Conservation (phyloP, 1,140 invertebrate species). For the Drosophila nebulosa region DNA sequence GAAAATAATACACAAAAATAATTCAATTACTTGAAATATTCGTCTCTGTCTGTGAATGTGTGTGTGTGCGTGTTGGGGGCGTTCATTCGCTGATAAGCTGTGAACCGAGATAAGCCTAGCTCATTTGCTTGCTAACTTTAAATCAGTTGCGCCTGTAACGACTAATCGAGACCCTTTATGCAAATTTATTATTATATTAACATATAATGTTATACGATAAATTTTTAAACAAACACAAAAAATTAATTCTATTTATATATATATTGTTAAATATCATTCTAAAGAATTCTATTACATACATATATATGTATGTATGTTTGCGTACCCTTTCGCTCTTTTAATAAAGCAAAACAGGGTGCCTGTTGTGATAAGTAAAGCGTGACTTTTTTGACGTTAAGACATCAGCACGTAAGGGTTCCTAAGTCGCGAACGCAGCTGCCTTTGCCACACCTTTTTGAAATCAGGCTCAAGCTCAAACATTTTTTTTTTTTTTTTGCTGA, state of each 20-base stretch:
- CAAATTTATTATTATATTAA: not conserved
- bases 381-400: slow-evolving; percentile 59
- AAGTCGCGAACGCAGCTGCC: slow-evolving; percentile 52
- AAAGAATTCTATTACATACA: too few species aligned
- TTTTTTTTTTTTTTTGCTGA: slow-evolving; percentile 19
- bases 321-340: not conserved
- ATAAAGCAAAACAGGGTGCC: slow-evolving; percentile 10
- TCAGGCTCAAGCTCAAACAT: slow-evolving; percentile 47
- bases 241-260: too few species aligned
- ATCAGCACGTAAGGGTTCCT: slow-evolving; percentile 68
- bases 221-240: too few species aligned
- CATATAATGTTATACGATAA: not conserved
- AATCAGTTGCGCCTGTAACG: not conserved
- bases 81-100: slow-evolving; percentile 63
- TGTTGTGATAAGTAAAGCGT: slow-evolving; percentile 59
- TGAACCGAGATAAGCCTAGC: slow-evolving; percentile 53
- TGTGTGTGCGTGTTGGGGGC: slow-evolving; percentile 42
- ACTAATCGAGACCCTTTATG: not conserved
- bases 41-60: not conserved
- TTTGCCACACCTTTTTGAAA: slow-evolving; percentile 21
- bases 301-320: too few species aligned
- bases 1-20: slow-evolving; percentile 79
- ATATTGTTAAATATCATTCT: too few species aligned
- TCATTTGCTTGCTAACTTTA: slow-evolving; percentile 43
- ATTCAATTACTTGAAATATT: slow-evolving; percentile 63